A percentile compares a stretch with the other conserved stretches of the same genome.
Evolutionary conservation across 2,113 vertebrate genomes (phyloP).

Genomic region (Rhagologus leucostigma): DNA sequence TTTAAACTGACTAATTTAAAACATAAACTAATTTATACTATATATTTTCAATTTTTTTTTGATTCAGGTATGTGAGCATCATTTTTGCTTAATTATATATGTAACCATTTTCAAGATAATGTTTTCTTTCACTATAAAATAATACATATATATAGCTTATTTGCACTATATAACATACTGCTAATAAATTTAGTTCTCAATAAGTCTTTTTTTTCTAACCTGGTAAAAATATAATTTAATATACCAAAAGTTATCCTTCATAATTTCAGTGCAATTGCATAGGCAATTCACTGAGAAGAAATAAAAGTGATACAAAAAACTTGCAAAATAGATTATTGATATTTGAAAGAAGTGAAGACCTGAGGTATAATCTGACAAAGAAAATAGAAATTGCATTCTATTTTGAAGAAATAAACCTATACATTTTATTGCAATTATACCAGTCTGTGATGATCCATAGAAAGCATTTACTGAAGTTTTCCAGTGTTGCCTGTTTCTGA

Average conservation of each 20-base stretch:
- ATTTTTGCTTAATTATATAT: neutral
- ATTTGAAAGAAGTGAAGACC: neutral
- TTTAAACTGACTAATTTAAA: neutral
- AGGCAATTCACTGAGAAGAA: neutral
- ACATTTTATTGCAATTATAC: neutral
- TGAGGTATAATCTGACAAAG: neutral
- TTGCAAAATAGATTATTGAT: neutral
- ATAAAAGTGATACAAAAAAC: neutral
- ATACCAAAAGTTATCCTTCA: neutral
- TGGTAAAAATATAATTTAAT: neutral
- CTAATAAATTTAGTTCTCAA: neutral
- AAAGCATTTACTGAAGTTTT: neutral
- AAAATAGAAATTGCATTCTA: neutral
- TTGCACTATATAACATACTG: neutral
- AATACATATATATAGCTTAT: neutral
- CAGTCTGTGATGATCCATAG: neutral
- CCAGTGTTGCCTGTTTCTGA: neutral
- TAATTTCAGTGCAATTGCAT: accelerated
- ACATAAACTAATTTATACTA: neutral
- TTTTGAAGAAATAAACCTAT: neutral
- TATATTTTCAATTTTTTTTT: neutral
- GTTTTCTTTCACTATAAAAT: neutral
- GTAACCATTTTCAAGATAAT: neutral
- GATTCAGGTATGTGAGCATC: neutral
- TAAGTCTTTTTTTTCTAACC: neutral